Evolutionary conservation across 1,140 invertebrate species (phyloP), one percentile per base, ranked within the genome.

Genomic region (Drosophila nasuta): DNA sequence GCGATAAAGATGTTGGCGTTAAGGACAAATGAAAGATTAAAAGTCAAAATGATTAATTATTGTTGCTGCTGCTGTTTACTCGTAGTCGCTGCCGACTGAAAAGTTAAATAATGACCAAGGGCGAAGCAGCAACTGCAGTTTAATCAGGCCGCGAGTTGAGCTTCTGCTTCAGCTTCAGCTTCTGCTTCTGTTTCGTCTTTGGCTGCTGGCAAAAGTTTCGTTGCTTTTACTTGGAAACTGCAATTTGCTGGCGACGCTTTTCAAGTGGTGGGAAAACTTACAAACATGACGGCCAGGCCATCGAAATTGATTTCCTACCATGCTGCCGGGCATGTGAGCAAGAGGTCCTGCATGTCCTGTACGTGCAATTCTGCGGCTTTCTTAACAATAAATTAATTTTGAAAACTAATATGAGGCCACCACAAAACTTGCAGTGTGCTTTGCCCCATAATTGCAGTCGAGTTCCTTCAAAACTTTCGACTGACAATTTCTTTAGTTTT

Each of bases 31-130:
- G 75, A 77, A 80, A 80, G 75, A 77, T 80, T 80, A 75, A 74
- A 66, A 74, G 75, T 77, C 70, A 77, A 80, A 80, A 77, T 80
- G 78, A 80, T 80, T 77, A 80, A 80, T 77, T 80, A 62, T 80
- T 80, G 65, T 70, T 75, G 66, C 52, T 63, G 59, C 35, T 43
- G 46, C 5, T 48, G 35, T 45, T 35, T 38, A 38, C 35, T 38
- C 35, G 35, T 10, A 38, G 66, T n/a, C 43, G 20, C 8, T 52
- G 28, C 60, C 25, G 54, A 57, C 60, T 56, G 58, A n/a, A 75
- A 75, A 69, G 41, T 63, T 68, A 69, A 75, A 69, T 75, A 75
- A 69, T 60, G 58, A 69, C 52, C 69, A 58, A 58, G 35, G 57
- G 48, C 62, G 30, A 62, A 56, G 6, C 41, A 69, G 41, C 46